Percentiles rank a stretch among this genome's conserved stretches.
These are phyloP conservation scores for Aradophagus sp. DNA, from an alignment of 1,140 invertebrate species.

Conservation along the genomic window DNA sequence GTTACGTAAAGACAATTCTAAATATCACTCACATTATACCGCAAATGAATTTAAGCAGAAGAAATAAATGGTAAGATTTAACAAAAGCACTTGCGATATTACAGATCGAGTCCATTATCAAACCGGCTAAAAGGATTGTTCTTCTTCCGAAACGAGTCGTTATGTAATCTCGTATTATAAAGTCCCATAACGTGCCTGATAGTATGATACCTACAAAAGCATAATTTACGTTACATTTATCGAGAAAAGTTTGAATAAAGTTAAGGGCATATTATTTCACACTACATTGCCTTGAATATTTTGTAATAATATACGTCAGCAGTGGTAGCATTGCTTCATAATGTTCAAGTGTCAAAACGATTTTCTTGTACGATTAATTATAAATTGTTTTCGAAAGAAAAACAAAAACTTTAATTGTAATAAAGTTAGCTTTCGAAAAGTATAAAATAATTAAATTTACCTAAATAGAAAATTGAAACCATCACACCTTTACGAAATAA, in stretches of 20 bases:
- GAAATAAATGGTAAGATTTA: slow-evolving; percentile 75
- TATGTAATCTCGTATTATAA: slow-evolving; percentile 65
- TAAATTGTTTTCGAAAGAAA: no score
- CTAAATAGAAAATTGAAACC: slow-evolving; percentile 65
- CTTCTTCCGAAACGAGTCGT: slow-evolving; percentile 74
- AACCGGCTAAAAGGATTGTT: slow-evolving; percentile 73
- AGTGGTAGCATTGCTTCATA: no score
- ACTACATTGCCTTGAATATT: no score
- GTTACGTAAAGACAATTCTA: not conserved
- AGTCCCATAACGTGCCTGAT: slow-evolving; percentile 77
- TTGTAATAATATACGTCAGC: no score
- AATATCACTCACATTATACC: slow-evolving; percentile 76
- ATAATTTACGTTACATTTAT: slow-evolving; percentile 17
- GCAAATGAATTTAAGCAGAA: slow-evolving; percentile 76
- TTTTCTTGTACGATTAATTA: no score
- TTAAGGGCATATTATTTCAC: no score
- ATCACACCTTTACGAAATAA: slow-evolving; percentile 67
- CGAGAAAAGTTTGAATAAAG: no score
- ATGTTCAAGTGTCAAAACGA: no score
- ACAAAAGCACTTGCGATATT: slow-evolving; percentile 74
- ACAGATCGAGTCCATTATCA: slow-evolving; percentile 76
- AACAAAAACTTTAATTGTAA: no score
- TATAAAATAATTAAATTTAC: slow-evolving; percentile 22
- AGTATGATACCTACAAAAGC: slow-evolving; percentile 75
- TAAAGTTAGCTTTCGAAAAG: no score